These are phyloP conservation scores for Abscondita cerata DNA, from an alignment of 2,888 invertebrate species.

Conservation along the genomic window DNA sequence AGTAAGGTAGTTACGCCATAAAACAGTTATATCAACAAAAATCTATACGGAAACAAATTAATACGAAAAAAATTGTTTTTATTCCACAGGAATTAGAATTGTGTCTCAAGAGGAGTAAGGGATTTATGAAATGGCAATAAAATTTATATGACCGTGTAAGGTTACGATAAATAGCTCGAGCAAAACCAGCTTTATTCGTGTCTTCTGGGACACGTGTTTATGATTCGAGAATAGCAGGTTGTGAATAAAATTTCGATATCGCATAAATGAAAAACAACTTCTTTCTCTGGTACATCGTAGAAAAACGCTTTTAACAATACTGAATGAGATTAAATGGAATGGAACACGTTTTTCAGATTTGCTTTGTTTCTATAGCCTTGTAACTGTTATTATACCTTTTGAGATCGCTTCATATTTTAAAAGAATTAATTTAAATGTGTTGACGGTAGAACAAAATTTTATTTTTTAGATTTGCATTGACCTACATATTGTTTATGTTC, in stretches of 20 bases:
- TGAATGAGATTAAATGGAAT: no score
- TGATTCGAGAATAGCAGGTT: conserved; percentile 33
- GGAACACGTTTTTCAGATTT: no score
- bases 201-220: conserved; percentile 37
- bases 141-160: conserved; percentile 44
- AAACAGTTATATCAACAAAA: conserved; percentile 33
- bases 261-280: conserved; percentile 16
- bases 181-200: conserved; percentile 34
- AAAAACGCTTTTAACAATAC: no score
- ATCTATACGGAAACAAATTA: not conserved
- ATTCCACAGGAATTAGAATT: conserved; percentile 26
- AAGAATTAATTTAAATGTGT: no score
- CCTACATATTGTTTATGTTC: no score
- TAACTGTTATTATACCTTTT: no score
- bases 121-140: conserved; percentile 42
- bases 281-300: no score
- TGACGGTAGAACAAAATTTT: no score
- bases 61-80: conserved; percentile 21
- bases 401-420: no score
- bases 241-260: conserved; percentile 30
- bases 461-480: no score
- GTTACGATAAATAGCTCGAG: conserved; percentile 38
- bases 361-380: no score
- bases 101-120: conserved; percentile 32
- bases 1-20: conserved; percentile 33